A percentile compares a stretch with the other conserved stretches of the same genome.
Evolutionary conservation across 2,888 invertebrate genomes (phyloP).

Genomic region (Ochropleura leucogaster): DNA sequence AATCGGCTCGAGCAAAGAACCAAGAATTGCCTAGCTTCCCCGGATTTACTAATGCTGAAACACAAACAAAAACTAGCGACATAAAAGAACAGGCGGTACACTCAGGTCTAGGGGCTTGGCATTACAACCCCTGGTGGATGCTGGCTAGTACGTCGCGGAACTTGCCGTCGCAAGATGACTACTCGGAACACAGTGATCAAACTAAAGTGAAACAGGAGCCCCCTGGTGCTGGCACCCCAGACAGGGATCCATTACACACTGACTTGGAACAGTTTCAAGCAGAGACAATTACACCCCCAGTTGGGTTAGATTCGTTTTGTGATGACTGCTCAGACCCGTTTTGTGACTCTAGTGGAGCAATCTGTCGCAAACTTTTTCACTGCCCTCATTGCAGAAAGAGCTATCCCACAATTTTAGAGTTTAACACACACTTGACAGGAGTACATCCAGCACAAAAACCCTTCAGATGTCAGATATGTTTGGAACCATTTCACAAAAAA

Average conservation of each 20-base stretch:
- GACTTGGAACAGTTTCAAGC: slow-evolving; percentile 83
- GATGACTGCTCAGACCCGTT: slow-evolving; percentile 90
- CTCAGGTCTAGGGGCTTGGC: slow-evolving; percentile 86
- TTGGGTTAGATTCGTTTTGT: slow-evolving; percentile 87
- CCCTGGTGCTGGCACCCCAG: slow-evolving; percentile 83
- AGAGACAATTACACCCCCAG: slow-evolving; percentile 83
- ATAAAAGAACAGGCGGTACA: slow-evolving; percentile 84
- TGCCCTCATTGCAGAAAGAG: slow-evolving; percentile 90
- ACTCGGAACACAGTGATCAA: slow-evolving; percentile 85
- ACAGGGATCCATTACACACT: slow-evolving; percentile 83
- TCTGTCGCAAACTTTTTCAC: slow-evolving; percentile 88
- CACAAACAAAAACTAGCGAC: slow-evolving; percentile 88
- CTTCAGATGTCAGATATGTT: slow-evolving; percentile 89
- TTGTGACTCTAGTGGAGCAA: slow-evolving; percentile 86
- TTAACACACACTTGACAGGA: slow-evolving; percentile 88
- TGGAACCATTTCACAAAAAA: slow-evolving; percentile 89
- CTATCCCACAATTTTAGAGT: slow-evolving; percentile 89
- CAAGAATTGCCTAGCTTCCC: slow-evolving; percentile 89
- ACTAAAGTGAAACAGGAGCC: slow-evolving; percentile 88
- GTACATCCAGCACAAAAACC: slow-evolving; percentile 90
- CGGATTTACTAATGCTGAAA: slow-evolving; percentile 89
- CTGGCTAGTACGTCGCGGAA: slow-evolving; percentile 87
- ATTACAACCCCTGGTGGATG: slow-evolving; percentile 90
- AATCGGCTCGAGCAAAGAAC: slow-evolving; percentile 84
- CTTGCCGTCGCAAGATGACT: slow-evolving; percentile 86